Evolutionary conservation across 2,888 invertebrate species (phyloP).

Genomic region (Hofmannophila pseudospretella): DNA sequence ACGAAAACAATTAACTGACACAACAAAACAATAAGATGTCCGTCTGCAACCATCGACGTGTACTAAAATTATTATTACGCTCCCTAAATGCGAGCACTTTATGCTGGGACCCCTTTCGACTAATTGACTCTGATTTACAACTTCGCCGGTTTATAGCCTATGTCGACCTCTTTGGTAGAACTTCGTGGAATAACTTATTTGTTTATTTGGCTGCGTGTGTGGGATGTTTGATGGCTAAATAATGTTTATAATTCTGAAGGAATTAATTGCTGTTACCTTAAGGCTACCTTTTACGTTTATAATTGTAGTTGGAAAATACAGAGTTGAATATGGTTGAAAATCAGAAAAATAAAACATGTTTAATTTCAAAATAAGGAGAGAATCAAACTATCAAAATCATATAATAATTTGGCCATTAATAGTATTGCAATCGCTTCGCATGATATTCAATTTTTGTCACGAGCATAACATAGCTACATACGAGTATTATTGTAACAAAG

Average conservation of each 20-base stretch:
- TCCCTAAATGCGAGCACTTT: slow-evolving; percentile 34
- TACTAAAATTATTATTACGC: slow-evolving; percentile 34
- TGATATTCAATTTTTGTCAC: too few species aligned
- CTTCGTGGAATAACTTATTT: slow-evolving; percentile 28
- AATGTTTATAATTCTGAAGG: background rate
- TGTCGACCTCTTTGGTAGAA: slow-evolving; percentile 26
- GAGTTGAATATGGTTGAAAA: too few species aligned
- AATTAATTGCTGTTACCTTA: background rate
- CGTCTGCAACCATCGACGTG: slow-evolving; percentile 22
- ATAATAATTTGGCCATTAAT: too few species aligned
- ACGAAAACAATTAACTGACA: too few species aligned
- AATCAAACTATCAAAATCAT: too few species aligned
- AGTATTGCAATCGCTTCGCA: too few species aligned
- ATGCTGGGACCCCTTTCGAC: slow-evolving; percentile 30
- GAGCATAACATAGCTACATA: too few species aligned
- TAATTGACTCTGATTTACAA: slow-evolving; percentile 67
- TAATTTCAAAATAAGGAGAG: too few species aligned
- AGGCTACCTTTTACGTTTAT: background rate
- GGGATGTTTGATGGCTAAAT: slow-evolving; percentile 20
- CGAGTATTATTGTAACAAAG: too few species aligned
- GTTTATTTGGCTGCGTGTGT: slow-evolving; percentile 36
- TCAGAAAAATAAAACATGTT: too few species aligned
- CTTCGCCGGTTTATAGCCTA: slow-evolving; percentile 46
- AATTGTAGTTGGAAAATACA: background rate
- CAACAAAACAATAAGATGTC: slow-evolving; percentile 2